A percentile compares a stretch with the other conserved stretches of the same genome.
These are phyloP conservation scores for silkworm (Bombyx mori) DNA, from an alignment of 1,140 invertebrate species.

Conservation along the genomic window DNA sequence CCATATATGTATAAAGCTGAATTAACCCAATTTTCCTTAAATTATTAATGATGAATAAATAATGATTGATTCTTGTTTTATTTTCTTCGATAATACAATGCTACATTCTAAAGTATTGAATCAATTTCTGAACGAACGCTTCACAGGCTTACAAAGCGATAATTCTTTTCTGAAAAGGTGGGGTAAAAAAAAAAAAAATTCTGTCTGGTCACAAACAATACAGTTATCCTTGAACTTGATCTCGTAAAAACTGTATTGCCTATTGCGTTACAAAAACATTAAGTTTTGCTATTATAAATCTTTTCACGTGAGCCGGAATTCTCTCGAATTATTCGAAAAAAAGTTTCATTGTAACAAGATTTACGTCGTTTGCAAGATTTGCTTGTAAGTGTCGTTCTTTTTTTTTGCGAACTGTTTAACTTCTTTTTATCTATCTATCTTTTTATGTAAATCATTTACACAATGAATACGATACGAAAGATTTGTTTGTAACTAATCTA, in stretches of 20 bases:
- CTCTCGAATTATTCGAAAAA: constrained; percentile 19
- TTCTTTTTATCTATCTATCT: no score
- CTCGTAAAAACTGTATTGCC: constrained; percentile 10
- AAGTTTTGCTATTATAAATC: constrained; percentile 23
- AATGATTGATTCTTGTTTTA: no score
- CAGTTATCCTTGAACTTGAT: constrained; percentile 10
- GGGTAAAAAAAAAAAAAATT: neutral
- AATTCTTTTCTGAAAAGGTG: neutral
- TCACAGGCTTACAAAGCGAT: neutral
- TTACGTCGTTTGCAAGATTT: constrained; percentile 10
- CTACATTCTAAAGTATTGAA: neutral
- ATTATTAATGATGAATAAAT: no score
- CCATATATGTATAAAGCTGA: no score
- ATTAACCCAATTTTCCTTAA: no score
- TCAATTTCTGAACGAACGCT: neutral
- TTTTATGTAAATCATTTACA: neutral
- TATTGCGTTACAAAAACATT: constrained; percentile 4
- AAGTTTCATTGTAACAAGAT: constrained; percentile 25
- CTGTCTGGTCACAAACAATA: neutral
- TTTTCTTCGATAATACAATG: neutral
- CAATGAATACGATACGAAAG: neutral
- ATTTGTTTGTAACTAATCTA: constrained; percentile 6
- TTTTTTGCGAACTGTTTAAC: constrained; percentile 8
- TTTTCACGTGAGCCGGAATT: constrained; percentile 36
- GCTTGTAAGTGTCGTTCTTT: constrained; percentile 10